Evolutionary conservation across 1,140 invertebrate species (phyloP), one percentile per base, ranked within the genome.

Genomic region (Apocrypta bakeri): DNA sequence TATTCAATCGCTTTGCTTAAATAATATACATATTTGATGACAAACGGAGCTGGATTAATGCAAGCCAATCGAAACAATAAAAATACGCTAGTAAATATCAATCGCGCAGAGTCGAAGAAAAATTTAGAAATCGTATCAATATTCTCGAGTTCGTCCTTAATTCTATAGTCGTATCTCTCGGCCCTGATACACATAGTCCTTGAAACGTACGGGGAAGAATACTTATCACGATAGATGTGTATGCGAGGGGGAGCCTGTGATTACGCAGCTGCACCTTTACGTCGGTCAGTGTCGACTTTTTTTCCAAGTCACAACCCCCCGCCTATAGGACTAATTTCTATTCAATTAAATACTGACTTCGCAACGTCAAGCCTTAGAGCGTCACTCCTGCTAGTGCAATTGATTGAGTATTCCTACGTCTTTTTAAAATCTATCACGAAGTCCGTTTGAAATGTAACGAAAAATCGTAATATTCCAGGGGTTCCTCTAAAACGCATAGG

Each of bases 271-370:
- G 80, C 33, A 42, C 73, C 27, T 37, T 27, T 37, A 21, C 31
- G 31, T 8, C 48, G 27, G 24, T 24, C 48, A 75, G 25, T n/a
- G 11, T 56, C n/a, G 24, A 12, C 31, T 31, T 56, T 56, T 9
- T 21, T 48, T 72, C 17, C 21, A 27, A 25, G 66, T 61, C 78
- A 0, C 33, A 61, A 14, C 9, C 48, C 21, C 61, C 37, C 11
- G 25, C 63, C 63, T 48, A 2, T 2, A 17, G 66, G 25, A 40
- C 81, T 83, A 83, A 83, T 79, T 83, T 83, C 42, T 79, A 74
- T 75, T 83, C 76, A 76, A 83, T 83, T 79, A 80, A 83, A 64
- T 80, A 64, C 72, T 29, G 63, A 40, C 37, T 17, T 75, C 71
- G 71, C 42, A 64, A 17, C 66, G 74, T 29, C 48, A 76, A 82